Evolutionary conservation across 1,140 invertebrate genomes (phyloP).

Genomic region (Saccostrea glomerata): DNA sequence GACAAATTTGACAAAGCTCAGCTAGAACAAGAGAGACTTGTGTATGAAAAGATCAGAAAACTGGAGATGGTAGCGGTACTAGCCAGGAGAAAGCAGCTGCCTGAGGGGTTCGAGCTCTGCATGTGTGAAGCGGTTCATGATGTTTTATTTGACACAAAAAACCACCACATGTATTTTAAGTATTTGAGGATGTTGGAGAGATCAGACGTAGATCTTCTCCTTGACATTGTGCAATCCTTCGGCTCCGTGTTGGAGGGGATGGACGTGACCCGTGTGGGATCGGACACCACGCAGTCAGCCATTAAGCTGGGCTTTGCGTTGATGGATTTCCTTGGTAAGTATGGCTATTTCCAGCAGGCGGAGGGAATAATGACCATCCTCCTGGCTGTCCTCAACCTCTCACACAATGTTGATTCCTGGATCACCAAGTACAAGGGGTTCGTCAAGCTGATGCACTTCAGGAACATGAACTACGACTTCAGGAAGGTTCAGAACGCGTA

Average conservation of each 20-base stretch:
- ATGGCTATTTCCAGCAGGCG: conserved; percentile 67
- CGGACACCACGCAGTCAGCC: conserved; percentile 57
- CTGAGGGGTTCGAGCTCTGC: conserved; percentile 73
- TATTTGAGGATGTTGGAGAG: conserved; percentile 67
- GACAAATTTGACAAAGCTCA: conserved; percentile 84
- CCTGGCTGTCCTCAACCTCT: conserved; percentile 67
- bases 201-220: conserved; percentile 65
- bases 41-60: conserved; percentile 95
- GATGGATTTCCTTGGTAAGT: conserved; percentile 69
- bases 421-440: conserved; percentile 70
- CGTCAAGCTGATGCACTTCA: conserved; percentile 72
- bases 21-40: conserved; percentile 97
- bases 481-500: conserved; percentile 66
- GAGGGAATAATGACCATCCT: conserved; percentile 67
- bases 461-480: conserved; percentile 72
- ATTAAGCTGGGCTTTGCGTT: conserved; percentile 67
- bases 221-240: conserved; percentile 71
- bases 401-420: conserved; percentile 70
- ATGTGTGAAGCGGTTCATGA: conserved; percentile 73
- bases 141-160: conserved; percentile 67
- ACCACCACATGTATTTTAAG: conserved; percentile 74
- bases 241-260: conserved; percentile 66
- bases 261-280: conserved; percentile 51
- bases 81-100: conserved; percentile 68
- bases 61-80: conserved; percentile 92